Base-by-base conservation (phyloP, 2,888 invertebrate species). In the Metopia argyrocephala region DNA sequence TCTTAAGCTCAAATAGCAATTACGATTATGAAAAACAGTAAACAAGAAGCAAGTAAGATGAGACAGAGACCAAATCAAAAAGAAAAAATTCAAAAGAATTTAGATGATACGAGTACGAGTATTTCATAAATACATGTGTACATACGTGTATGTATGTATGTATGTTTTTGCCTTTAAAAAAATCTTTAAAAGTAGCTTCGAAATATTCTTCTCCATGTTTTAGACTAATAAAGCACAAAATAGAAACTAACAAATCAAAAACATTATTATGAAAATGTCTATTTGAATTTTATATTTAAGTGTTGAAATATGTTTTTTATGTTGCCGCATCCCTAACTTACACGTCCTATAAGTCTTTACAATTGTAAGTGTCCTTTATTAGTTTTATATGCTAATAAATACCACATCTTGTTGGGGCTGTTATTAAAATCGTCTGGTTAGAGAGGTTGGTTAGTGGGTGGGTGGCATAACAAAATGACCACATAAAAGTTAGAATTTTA, bases 311-410 rank as follows among this genome's bases (percentile, higher is more conserved):
- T 46, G 1, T 50, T 50, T 31, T n/a, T 27, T 12, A 12, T 64
- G 50, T 3, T 5, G 15, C 21, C 52, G 18, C 18, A 25, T 7
- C 38, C 9, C 3, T 15, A 9, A 9, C 12, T 12, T 1, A 0
- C 1, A 9, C 38, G 0, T 12, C 31, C 38, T 3, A 6, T 2
- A 6, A 38, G 2, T 69, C 52, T 59, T 52, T 65, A 45, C 50
- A 57, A 52, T 38, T 70, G 57, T 45, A 65, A 59, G 65, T 59
- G 50, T 57, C 64, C 64, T 57, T 64, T 62, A 56, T 76, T 68
- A 56, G 45, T 57, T 70, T 64, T 64, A 64, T 57, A 70, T 70
- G 69, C 38, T 50, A 70, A 70, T 70, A 38, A 57, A 50, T 57
- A 25, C 0, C 38, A 57, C 27, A 66, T 50, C 38, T 31, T 54